phyloP scores from a whole-genome alignment of 2,113 vertebrate species.

The Pelecanoides urinatrix region DNA sequence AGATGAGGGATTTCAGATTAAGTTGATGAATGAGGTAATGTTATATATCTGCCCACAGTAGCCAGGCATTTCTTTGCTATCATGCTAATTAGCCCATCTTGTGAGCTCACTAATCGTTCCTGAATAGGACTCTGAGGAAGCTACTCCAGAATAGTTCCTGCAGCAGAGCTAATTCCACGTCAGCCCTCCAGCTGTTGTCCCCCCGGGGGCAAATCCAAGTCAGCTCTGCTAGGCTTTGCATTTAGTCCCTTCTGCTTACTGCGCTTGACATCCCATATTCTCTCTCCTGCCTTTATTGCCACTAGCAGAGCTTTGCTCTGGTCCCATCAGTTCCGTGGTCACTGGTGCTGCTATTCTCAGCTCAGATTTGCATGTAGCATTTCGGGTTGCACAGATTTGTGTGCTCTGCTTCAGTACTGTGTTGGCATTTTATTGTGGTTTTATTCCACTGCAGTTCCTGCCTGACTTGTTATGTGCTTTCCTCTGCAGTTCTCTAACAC shows the following conservation, averaged over 20 bases:
- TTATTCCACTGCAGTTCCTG: constrained; percentile 56
- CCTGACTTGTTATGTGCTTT: constrained; percentile 46
- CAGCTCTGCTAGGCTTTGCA: background rate
- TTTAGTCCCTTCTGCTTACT: background rate
- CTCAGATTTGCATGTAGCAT: constrained; percentile 22
- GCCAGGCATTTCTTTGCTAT: constrained; percentile 33
- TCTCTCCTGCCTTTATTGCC: background rate
- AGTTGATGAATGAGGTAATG: constrained; percentile 45
- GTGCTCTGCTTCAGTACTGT: constrained; percentile 12
- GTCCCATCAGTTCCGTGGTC: background rate
- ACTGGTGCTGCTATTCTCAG: constrained; percentile 34
- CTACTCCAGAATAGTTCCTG: constrained; percentile 10
- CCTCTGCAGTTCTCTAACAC: constrained; percentile 45
- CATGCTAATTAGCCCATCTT: constrained; percentile 49
- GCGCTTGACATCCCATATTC: background rate
- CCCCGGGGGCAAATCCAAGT: background rate
- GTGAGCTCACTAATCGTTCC: constrained; percentile 51
- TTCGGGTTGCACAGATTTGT: constrained; percentile 27
- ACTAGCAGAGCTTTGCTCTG: background rate
- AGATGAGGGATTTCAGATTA: constrained; percentile 41
- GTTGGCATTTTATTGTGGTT: constrained; percentile 56
- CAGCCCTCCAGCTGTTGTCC: constrained; percentile 13
- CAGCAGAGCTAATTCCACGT: constrained; percentile 36
- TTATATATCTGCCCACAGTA: constrained; percentile 21
- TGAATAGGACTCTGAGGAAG: constrained; percentile 42